Conservation (phyloP, 37 sponge, comb jelly and placozoan species). For the Cliona cf. orientalis region DNA sequence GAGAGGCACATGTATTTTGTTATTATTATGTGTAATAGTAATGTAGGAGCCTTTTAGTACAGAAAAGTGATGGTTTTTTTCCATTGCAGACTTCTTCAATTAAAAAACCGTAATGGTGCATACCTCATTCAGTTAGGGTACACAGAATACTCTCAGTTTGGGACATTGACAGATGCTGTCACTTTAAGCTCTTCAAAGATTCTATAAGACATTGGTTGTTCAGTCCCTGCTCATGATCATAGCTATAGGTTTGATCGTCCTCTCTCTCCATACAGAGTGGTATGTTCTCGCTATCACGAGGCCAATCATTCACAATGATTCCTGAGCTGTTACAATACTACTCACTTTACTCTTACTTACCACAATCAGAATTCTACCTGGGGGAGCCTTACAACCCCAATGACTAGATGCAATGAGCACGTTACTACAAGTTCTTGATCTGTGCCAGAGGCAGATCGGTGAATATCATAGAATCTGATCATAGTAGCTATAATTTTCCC, state of each 20-base stretch:
- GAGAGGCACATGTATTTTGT: too few species aligned
- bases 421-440: too few species aligned
- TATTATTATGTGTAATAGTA: too few species aligned
- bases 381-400: slow-evolving; percentile 47
- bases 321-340: slow-evolving; percentile 65
- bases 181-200: slow-evolving; percentile 78
- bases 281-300: slow-evolving; percentile 42
- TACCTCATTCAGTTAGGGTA: slow-evolving; percentile 68
- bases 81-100: slow-evolving; percentile 28
- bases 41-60: too few species aligned
- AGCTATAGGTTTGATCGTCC: too few species aligned
- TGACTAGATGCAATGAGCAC: neutral
- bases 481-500: too few species aligned
- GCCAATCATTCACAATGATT: slow-evolving; percentile 46
- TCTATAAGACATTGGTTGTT: slow-evolving; percentile 9
- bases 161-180: slow-evolving; percentile 65
- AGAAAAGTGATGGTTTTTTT: too few species aligned
- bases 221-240: neutral
- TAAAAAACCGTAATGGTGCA: slow-evolving; percentile 37
- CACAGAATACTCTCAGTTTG: slow-evolving; percentile 72
- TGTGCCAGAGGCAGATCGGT: too few species aligned
- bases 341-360: slow-evolving; percentile 18
- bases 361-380: slow-evolving; percentile 57
- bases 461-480: too few species aligned
- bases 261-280: slow-evolving; percentile 9